These are phyloP conservation scores for Hypotaenidia okinawae DNA, from an alignment of 2,797 vertebrate species.

Conservation along the genomic window DNA sequence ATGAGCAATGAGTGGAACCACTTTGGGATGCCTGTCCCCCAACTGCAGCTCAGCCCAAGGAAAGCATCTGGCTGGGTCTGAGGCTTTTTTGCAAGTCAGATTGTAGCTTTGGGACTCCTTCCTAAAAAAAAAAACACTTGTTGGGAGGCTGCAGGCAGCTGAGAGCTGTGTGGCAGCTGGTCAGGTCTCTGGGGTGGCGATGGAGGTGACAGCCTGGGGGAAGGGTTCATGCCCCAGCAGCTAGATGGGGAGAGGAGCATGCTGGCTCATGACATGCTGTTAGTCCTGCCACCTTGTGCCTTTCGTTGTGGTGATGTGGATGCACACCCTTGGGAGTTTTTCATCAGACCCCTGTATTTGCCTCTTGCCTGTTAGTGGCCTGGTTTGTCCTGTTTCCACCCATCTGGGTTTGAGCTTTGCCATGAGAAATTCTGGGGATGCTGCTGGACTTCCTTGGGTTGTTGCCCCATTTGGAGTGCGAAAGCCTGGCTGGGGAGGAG, in stretches of 20 bases:
- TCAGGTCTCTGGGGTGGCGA: not conserved
- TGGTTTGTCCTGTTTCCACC: not conserved
- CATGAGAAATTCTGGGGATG: not conserved
- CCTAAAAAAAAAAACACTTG: not conserved
- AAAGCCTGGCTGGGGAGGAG: not conserved
- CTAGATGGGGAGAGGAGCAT: not conserved
- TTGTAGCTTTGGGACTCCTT: accelerated
- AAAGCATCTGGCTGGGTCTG: accelerated
- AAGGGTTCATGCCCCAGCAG: not conserved
- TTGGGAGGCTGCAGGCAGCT: not conserved
- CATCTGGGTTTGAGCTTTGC: not conserved
- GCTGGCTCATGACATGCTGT: not conserved
- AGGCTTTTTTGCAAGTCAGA: not conserved
- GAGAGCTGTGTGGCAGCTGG: not conserved
- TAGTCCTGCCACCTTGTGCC: not conserved
- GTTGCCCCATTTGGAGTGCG: accelerated
- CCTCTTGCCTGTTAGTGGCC: not conserved
- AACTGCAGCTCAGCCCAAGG: not conserved
- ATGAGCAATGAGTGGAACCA: accelerated
- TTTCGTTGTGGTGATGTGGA: not conserved
- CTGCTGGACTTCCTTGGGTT: not conserved
- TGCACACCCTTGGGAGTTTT: not conserved
- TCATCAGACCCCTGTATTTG: not conserved
- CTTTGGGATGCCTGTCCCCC: not conserved
- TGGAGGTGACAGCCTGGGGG: not conserved